phyloP scores from a whole-genome alignment of 2,113 vertebrate species.

The Tragelaphus strepsiceros region DNA sequence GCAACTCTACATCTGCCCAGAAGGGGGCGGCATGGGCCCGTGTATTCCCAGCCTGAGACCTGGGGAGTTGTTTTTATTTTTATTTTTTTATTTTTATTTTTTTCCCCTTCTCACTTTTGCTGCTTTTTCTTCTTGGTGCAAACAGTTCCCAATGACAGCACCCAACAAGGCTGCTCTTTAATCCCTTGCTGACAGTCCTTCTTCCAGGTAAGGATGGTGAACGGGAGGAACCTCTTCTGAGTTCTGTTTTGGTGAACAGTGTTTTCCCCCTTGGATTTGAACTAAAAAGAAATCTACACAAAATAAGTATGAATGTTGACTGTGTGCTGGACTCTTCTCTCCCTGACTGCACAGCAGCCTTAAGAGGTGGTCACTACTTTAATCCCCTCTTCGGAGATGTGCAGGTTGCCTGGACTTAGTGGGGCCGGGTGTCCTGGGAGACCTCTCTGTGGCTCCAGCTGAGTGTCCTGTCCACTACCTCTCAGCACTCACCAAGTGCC shows the following conservation, averaged over 20 bases:
- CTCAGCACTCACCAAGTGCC: background rate
- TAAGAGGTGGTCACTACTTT: accelerated
- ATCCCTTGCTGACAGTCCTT: background rate
- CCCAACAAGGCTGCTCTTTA: background rate
- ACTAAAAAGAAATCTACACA: too few relatives aligned
- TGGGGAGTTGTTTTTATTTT: too few relatives aligned
- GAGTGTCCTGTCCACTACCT: background rate
- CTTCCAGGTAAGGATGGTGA: background rate
- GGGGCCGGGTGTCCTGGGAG: background rate
- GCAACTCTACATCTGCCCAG: background rate
- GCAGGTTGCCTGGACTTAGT: background rate
- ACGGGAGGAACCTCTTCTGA: background rate
- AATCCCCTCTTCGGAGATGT: accelerated
- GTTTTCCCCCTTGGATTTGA: background rate
- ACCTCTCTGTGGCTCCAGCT: too few relatives aligned
- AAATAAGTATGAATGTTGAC: background rate
- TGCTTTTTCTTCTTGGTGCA: too few relatives aligned
- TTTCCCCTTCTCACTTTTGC: accelerated
- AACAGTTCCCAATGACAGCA: background rate
- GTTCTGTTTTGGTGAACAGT: background rate
- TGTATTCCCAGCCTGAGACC: background rate
- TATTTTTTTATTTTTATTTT: too few relatives aligned
- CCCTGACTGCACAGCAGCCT: background rate
- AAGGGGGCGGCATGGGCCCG: constrained; percentile 35
- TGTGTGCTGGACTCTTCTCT: accelerated